Evolutionary conservation across 1,140 invertebrate species (phyloP).

Genomic region (Melitaea cinxia): DNA sequence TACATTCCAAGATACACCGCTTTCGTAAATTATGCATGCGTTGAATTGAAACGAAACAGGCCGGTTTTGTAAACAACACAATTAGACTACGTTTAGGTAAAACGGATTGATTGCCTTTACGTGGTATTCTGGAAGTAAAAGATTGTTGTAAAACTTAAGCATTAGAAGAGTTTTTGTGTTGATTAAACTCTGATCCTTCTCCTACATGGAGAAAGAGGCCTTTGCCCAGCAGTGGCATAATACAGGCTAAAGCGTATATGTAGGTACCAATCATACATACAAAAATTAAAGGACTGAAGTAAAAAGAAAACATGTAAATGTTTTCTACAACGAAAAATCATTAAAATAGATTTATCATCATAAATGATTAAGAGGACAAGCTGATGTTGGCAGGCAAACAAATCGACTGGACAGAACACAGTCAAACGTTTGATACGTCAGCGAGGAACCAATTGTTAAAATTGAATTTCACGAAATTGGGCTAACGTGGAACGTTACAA

Average conservation of each 20-base stretch:
- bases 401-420: not conserved
- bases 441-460: conserved; percentile 7
- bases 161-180: no score
- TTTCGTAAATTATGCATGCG: conserved; percentile 27
- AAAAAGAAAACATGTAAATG: not conserved
- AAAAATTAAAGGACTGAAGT: not conserved
- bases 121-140: not conserved
- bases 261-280: no score
- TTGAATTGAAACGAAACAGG: conserved; percentile 3
- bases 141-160: no score
- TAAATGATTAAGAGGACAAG: not conserved
- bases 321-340: not conserved
- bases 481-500: not conserved
- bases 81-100: conserved; percentile 1
- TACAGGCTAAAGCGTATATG: no score
- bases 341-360: not conserved
- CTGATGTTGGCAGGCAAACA: conserved; percentile 4
- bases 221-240: no score
- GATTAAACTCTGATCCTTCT: no score
- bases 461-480: not conserved
- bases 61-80: conserved; percentile 14
- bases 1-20: not conserved
- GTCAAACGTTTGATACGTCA: not conserved
- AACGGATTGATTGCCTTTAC: not conserved
- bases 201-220: no score